phyloP scores from a whole-genome alignment of 2,888 invertebrate genomes.

The Dicyrtomina minuta region DNA sequence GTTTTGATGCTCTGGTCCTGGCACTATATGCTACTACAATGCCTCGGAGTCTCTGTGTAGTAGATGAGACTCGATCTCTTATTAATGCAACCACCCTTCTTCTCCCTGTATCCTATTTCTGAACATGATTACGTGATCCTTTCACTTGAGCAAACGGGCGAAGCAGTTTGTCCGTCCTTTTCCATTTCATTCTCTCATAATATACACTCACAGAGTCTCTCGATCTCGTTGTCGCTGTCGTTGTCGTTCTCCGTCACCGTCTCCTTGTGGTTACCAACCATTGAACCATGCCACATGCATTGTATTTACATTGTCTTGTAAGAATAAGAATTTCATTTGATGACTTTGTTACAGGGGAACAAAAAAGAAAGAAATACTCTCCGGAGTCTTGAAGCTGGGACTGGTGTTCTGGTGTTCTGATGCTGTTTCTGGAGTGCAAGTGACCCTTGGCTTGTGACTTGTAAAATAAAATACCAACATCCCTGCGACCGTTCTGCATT shows the following conservation, averaged over 20 bases:
- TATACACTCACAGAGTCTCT: too few relatives aligned
- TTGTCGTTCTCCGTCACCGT: too few relatives aligned
- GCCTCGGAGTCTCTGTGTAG: too few relatives aligned
- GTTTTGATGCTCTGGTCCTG: too few relatives aligned
- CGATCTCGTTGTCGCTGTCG: too few relatives aligned
- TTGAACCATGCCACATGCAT: background rate
- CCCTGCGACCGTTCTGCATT: too few relatives aligned
- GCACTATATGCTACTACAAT: too few relatives aligned
- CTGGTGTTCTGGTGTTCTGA: background rate
- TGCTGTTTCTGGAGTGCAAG: conserved; percentile 1
- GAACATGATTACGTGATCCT: conserved; percentile 7
- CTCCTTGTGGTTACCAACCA: conserved; percentile 1
- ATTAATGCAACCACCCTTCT: too few relatives aligned
- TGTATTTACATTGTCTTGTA: background rate
- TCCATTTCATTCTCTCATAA: too few relatives aligned
- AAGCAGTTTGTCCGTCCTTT: conserved; percentile 24
- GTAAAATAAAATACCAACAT: too few relatives aligned
- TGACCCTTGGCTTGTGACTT: conserved; percentile 14
- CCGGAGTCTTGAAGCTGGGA: conserved; percentile 7
- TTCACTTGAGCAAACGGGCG: conserved; percentile 11
- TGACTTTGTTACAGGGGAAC: conserved; percentile 9
- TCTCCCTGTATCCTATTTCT: background rate
- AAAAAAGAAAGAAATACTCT: background rate
- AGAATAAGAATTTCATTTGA: background rate
- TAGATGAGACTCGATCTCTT: background rate